phyloP scores from a whole-genome alignment of 2,113 vertebrate species.

The Micronycteris hirsuta region DNA sequence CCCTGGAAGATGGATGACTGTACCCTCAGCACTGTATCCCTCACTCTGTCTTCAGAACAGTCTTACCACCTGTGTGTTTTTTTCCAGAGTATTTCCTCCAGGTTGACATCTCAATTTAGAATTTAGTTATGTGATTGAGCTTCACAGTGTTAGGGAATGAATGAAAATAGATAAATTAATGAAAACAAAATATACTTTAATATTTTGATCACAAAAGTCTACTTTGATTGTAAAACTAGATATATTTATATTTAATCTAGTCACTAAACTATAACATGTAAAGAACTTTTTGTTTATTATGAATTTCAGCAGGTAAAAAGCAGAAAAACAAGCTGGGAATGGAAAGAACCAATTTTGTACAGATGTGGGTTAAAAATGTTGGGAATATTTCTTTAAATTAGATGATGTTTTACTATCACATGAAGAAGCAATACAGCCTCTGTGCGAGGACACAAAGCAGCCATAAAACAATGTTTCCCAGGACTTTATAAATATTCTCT shows the following conservation, averaged over 20 bases:
- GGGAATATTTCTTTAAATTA: background rate
- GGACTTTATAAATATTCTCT: background rate
- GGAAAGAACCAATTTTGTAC: background rate
- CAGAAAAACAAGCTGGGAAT: background rate
- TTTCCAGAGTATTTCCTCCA: conserved; percentile 55
- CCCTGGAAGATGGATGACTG: conserved; percentile 1
- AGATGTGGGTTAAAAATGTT: background rate
- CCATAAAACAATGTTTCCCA: background rate
- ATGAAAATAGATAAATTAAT: background rate
- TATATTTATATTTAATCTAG: background rate
- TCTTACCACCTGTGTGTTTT: background rate
- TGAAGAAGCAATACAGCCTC: background rate
- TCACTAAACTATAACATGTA: background rate
- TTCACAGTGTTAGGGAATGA: background rate
- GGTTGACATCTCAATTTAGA: conserved; percentile 47
- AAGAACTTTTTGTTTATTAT: background rate
- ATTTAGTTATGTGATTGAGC: conserved; percentile 36
- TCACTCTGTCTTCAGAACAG: conserved; percentile 19
- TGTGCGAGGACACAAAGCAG: background rate
- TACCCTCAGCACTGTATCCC: background rate
- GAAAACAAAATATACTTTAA: background rate
- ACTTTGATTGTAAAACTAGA: background rate
- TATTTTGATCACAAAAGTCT: background rate
- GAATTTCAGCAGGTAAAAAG: background rate
- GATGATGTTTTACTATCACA: background rate